phyloP scores from a whole-genome alignment of 2,888 invertebrate genomes.

The Idaea biselata region DNA sequence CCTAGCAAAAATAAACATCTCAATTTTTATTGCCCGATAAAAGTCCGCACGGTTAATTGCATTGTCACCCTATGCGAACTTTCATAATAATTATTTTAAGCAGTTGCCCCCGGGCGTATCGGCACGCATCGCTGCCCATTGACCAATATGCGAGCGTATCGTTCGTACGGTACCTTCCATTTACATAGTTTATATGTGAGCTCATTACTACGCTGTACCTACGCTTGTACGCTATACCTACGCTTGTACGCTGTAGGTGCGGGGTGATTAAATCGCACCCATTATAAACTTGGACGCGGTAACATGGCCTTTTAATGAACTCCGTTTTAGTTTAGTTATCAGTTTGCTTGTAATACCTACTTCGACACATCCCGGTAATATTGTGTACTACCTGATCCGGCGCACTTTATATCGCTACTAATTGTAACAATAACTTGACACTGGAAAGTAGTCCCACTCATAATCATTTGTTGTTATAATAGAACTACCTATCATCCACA shows the following conservation, averaged over 20 bases:
- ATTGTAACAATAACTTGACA: no score
- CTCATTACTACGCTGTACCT: slow-evolving; percentile 21
- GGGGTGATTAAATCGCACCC: not conserved
- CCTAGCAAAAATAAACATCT: no score
- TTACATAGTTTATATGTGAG: slow-evolving; percentile 58
- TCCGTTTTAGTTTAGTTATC: slow-evolving; percentile 1
- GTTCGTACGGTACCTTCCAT: slow-evolving; percentile 45
- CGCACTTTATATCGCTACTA: no score
- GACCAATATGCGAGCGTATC: slow-evolving; percentile 56
- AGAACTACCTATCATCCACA: no score
- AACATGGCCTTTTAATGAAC: not conserved
- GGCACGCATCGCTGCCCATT: slow-evolving; percentile 53
- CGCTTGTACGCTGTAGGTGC: slow-evolving; percentile 12
- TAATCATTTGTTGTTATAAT: no score
- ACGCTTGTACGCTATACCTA: slow-evolving; percentile 12
- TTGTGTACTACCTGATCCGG: no score
- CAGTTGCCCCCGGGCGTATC: slow-evolving; percentile 35
- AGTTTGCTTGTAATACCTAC: slow-evolving; percentile 3
- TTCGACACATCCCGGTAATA: no score
- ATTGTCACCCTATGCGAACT: no score
- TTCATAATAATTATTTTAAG: not conserved
- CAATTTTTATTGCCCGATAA: no score
- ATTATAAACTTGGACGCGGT: not conserved
- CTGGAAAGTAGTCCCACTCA: no score
- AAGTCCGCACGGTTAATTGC: no score